Evolutionary conservation across 1,140 invertebrate species (phyloP).

Genomic region (Ips nitidus): DNA sequence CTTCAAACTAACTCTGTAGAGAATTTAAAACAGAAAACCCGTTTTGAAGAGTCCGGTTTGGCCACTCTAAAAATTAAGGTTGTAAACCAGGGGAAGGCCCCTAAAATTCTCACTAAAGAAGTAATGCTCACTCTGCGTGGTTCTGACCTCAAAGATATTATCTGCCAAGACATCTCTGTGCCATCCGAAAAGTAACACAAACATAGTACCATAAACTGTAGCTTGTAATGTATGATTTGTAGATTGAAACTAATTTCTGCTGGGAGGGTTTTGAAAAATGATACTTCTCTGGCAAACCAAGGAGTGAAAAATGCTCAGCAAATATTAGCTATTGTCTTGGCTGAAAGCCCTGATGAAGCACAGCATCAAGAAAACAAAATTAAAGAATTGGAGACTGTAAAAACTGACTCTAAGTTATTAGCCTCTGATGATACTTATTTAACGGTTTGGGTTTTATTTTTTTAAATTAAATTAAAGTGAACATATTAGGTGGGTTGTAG

Average conservation of each 20-base stretch:
- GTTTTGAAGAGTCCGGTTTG: slow-evolving; percentile 65
- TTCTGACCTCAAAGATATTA: slow-evolving; percentile 57
- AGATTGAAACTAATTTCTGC: slow-evolving; percentile 69
- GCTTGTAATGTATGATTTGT: slow-evolving; percentile 25
- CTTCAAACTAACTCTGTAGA: slow-evolving; percentile 69
- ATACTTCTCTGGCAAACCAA: slow-evolving; percentile 57
- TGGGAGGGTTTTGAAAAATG: slow-evolving; percentile 65
- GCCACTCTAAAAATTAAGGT: slow-evolving; percentile 64
- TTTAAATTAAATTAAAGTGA: not conserved
- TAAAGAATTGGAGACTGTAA: slow-evolving; percentile 56
- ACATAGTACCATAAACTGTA: not conserved
- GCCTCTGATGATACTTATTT: slow-evolving; percentile 55
- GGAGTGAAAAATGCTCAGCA: slow-evolving; percentile 67
- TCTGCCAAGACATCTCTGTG: slow-evolving; percentile 57
- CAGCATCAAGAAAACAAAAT: slow-evolving; percentile 45
- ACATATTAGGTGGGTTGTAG: slow-evolving; percentile 51
- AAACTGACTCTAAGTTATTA: slow-evolving; percentile 58
- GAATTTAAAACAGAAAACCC: slow-evolving; percentile 63
- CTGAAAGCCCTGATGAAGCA: slow-evolving; percentile 50
- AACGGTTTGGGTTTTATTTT: slow-evolving; percentile 47
- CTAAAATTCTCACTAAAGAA: slow-evolving; percentile 54
- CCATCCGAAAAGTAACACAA: slow-evolving; percentile 51
- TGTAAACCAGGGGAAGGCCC: slow-evolving; percentile 51
- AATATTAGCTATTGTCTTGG: slow-evolving; percentile 65
- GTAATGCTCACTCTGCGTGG: slow-evolving; percentile 56